Conservation (phyloP, 2,888 invertebrate species). For the Epinotia brunnichana region DNA sequence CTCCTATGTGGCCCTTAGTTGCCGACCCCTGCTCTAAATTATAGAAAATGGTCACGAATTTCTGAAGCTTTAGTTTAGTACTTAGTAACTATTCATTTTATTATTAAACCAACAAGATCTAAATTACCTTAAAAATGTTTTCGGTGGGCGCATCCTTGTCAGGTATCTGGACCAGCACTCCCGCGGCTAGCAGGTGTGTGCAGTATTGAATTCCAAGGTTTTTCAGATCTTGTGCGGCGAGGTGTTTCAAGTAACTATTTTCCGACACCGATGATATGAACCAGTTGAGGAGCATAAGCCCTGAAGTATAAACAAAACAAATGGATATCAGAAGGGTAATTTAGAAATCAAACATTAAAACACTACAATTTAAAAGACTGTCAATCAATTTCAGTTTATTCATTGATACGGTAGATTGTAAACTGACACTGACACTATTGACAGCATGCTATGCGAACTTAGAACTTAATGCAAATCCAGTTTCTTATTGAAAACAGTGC, state of each 20-base stretch:
- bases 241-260: constrained; percentile 85
- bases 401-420: neutral
- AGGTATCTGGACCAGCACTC: constrained; percentile 91
- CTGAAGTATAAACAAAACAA: constrained; percentile 79
- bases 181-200: constrained; percentile 93
- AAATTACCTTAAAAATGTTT: constrained; percentile 87
- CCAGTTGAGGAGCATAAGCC: constrained; percentile 96
- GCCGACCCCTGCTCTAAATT: too few species aligned
- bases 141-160: constrained; percentile 88
- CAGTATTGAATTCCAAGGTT: constrained; percentile 92
- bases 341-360: constrained; percentile 18
- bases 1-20: too few species aligned
- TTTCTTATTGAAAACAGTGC: too few species aligned
- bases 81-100: too few species aligned
- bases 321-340: constrained; percentile 36
- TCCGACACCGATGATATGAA: constrained; percentile 90
- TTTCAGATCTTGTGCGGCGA: constrained; percentile 89
- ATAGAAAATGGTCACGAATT: too few species aligned
- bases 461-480: too few species aligned
- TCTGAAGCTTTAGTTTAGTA: too few species aligned
- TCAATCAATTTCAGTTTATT: constrained; percentile 1
- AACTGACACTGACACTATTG: neutral
- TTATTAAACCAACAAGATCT: neutral
- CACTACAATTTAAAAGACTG: constrained; percentile 5
- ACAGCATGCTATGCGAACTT: too few species aligned